Evolutionary conservation across 2,797 vertebrate genomes (phyloP).

Genomic region (Cuniculus paca): DNA sequence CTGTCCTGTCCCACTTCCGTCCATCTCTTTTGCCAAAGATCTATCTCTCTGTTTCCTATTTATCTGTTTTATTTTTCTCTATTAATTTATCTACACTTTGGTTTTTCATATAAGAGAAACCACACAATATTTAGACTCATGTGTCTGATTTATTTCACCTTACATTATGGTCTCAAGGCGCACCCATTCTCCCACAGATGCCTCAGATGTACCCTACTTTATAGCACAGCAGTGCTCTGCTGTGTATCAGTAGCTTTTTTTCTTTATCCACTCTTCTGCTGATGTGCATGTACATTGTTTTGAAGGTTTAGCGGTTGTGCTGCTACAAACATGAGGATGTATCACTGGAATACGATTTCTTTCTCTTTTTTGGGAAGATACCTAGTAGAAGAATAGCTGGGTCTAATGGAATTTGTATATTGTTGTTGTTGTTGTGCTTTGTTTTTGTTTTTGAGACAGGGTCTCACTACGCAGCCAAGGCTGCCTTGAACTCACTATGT

Average conservation of each 20-base stretch:
- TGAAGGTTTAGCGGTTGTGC: not conserved
- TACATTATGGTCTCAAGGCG: not conserved
- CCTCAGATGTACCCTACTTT: not conserved
- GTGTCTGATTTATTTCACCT: not conserved
- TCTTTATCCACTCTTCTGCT: not conserved
- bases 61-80: not conserved
- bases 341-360: not conserved
- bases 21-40: not conserved
- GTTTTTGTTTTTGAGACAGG: too few relatives aligned
- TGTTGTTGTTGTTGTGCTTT: too few relatives aligned
- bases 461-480: too few relatives aligned
- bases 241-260: not conserved
- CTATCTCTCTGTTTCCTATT: not conserved
- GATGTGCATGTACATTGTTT: not conserved
- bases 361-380: not conserved
- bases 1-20: not conserved
- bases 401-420: not conserved
- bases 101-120: not conserved
- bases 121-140: not conserved
- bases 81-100: not conserved
- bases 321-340: not conserved
- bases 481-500: too few relatives aligned
- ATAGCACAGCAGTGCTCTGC: not conserved
- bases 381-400: not conserved
- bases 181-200: too few relatives aligned